A percentile compares a stretch with the other conserved stretches of the same genome.
Evolutionary conservation across 37 sponge, comb jelly and placozoan species (phyloP).

Genomic region (Axinella damicornis): DNA sequence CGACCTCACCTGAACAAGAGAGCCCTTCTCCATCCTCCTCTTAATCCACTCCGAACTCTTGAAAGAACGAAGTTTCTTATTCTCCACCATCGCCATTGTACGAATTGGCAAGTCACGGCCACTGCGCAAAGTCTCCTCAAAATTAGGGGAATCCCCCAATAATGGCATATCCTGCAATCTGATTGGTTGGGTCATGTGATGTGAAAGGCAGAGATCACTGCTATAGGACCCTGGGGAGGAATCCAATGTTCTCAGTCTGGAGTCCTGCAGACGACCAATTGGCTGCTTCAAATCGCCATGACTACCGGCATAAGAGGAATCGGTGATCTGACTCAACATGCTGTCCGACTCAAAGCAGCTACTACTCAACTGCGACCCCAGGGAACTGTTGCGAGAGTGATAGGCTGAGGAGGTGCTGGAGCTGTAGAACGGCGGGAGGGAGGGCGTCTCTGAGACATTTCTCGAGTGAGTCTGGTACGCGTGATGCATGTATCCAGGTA

Average conservation of each 20-base stretch:
- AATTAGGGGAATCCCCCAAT: conserved; percentile 17
- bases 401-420: conserved; percentile 68
- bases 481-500: not conserved
- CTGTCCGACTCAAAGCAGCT: conserved; percentile 74
- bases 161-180: not conserved
- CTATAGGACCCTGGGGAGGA: conserved; percentile 36
- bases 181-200: conserved; percentile 47
- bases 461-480: conserved; percentile 46
- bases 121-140: conserved; percentile 58
- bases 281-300: conserved; percentile 43
- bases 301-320: conserved; percentile 37
- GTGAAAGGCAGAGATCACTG: conserved; percentile 33
- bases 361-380: conserved; percentile 68
- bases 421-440: conserved; percentile 63
- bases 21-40: conserved; percentile 35
- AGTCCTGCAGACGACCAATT: conserved; percentile 33
- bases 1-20: too few species aligned
- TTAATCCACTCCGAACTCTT: conserved; percentile 92
- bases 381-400: conserved; percentile 64
- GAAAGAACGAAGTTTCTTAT: conserved; percentile 39
- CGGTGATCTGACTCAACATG: conserved; percentile 49
- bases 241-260: conserved; percentile 18
- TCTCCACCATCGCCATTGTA: not conserved
- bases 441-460: conserved; percentile 72
- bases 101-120: too few species aligned